Percentiles rank a stretch among this genome's conserved stretches.
Evolutionary conservation across 2,888 invertebrate genomes (phyloP).

Genomic region (Argyra leucocephala): DNA sequence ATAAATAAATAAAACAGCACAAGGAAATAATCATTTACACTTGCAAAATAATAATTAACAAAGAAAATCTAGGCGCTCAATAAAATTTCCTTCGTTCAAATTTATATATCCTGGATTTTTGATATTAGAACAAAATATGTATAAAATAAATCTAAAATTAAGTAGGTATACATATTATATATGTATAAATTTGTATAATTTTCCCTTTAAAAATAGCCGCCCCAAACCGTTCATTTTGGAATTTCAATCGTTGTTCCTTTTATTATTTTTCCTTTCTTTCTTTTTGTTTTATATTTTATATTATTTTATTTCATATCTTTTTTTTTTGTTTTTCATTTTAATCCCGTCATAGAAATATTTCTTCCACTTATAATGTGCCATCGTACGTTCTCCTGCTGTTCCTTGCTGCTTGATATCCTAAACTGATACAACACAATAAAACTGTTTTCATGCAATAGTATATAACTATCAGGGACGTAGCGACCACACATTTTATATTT

Average conservation of each 20-base stretch:
- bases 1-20: background rate
- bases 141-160: background rate
- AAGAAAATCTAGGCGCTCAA: background rate
- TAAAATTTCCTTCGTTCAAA: slow-evolving; percentile 1
- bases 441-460: too few relatives aligned
- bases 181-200: slow-evolving; percentile 1
- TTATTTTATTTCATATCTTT: background rate
- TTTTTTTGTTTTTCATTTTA: background rate
- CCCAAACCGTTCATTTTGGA: slow-evolving; percentile 6
- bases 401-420: background rate
- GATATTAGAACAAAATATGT: background rate
- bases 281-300: background rate
- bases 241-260: slow-evolving; percentile 6
- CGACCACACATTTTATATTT: too few relatives aligned
- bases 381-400: background rate
- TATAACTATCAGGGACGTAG: too few relatives aligned
- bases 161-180: background rate
- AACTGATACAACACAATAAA: too few relatives aligned
- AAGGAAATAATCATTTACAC: slow-evolving; percentile 1
- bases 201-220: slow-evolving; percentile 6
- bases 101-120: background rate
- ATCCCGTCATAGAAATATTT: slow-evolving; percentile 6
- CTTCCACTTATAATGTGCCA: background rate
- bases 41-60: background rate
- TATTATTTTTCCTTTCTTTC: background rate